Base-by-base conservation (phyloP, 2,797 vertebrate genomes). In the Cossypha dichroa region DNA sequence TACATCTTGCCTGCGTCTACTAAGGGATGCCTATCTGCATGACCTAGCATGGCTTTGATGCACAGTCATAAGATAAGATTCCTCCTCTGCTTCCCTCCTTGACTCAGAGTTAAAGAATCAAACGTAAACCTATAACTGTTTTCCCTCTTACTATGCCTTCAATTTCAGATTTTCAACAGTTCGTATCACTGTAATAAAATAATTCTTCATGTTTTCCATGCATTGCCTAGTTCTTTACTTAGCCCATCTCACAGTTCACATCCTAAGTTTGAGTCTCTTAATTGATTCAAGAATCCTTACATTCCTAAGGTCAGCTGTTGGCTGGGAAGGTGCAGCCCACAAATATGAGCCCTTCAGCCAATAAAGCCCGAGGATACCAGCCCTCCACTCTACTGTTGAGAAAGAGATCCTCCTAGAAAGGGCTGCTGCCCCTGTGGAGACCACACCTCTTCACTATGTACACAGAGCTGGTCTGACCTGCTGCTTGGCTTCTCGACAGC, bases 401-500 rank as follows among this genome's bases (percentile, higher is more conserved):
- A 75, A 83, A 82, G 12, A 63, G 29, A 78, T 38, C 26, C 25
- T 68, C 11, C 15, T 43, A 33, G 11, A 58, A 81, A 86, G 21
- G 20, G 21, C 26, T 84, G 23, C 67, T 75, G 40, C 6, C 33
- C 31, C 51, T 75, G 19, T 38, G 26, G 15, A 19, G 49, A 73
- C 18, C 43, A 73, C 56, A 79, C 5, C 33, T 73, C 41, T 51
- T 62, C 6, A 5, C 40, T 49, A 45, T 45, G 28, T 43, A 66
- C 29, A 85, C 43, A 90, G 6, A 81, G 22, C 9, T 54, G 54
- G 63, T 84, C 96, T 88, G 74, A 98, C 98, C 98, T 98, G 97
- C 81, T 97, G 96, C 83, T 98, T 98, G 96, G 97, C 97, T 28
- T 97, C 93, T 92, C 81, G 45, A 85, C 97, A 97, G 67, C 73